phyloP scores from a whole-genome alignment of 2,797 vertebrate species.

The Notamacropus eugenii region DNA sequence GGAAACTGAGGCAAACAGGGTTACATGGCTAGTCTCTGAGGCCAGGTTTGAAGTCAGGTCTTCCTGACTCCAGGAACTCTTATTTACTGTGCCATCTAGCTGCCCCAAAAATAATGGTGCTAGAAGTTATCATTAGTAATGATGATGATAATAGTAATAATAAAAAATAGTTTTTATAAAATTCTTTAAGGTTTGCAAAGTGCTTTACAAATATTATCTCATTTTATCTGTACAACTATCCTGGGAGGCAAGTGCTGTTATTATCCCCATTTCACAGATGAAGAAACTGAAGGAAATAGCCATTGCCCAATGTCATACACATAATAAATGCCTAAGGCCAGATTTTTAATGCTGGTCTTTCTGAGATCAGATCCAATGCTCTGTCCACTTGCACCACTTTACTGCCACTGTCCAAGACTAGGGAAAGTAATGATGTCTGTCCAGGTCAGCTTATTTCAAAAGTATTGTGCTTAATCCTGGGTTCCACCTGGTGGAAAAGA shows the following conservation, averaged over 20 bases:
- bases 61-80: no score
- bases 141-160: no score
- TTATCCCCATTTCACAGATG: neutral
- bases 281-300: neutral
- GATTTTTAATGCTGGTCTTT: neutral
- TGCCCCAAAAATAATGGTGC: no score
- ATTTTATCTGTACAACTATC: neutral
- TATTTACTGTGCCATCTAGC: no score
- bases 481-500: neutral
- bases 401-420: neutral
- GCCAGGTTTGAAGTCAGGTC: no score
- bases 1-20: no score
- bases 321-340: neutral
- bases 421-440: neutral
- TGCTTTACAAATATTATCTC: neutral
- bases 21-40: no score
- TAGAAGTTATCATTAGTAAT: no score
- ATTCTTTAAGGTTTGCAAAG: neutral
- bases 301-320: neutral
- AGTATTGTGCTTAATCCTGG: neutral
- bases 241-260: neutral
- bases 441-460: neutral
- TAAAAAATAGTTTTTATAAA: neutral
- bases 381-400: neutral
- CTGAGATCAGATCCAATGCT: neutral